These are phyloP conservation scores for Mechanitis messenoides DNA, from an alignment of 2,888 invertebrate species.

Conservation along the genomic window DNA sequence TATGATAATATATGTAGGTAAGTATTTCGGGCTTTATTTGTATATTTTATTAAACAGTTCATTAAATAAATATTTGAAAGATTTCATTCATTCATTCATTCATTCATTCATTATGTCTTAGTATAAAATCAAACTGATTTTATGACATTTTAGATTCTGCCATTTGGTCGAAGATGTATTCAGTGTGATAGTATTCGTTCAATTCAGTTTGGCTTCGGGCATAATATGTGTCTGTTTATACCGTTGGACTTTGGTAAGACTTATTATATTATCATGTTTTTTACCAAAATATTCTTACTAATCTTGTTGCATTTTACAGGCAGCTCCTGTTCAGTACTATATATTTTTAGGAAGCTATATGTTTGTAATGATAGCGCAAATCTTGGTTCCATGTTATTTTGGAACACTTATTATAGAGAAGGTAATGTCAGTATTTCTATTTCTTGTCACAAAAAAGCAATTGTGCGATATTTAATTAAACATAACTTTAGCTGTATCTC, in stretches of 20 bases:
- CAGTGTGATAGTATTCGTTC: conserved; percentile 46
- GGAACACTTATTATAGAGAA: conserved; percentile 51
- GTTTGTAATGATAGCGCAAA: conserved; percentile 46
- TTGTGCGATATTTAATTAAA: too few species aligned
- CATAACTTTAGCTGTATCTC: too few species aligned
- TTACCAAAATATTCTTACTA: background rate
- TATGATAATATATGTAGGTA: conserved; percentile 46
- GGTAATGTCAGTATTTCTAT: conserved; percentile 32
- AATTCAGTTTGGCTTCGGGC: conserved; percentile 51
- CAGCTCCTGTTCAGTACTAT: conserved; percentile 44
- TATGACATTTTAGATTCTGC: conserved; percentile 45
- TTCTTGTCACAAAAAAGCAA: too few species aligned
- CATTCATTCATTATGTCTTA: too few species aligned
- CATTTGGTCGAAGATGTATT: conserved; percentile 46
- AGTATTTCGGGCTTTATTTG: conserved; percentile 24
- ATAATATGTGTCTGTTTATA: conserved; percentile 56
- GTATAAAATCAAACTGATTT: background rate
- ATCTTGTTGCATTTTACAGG: conserved; percentile 33
- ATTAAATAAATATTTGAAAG: too few species aligned
- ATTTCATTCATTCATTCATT: too few species aligned
- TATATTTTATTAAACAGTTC: too few species aligned
- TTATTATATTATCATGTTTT: background rate
- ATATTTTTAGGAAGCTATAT: conserved; percentile 52
- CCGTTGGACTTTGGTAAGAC: conserved; percentile 54
- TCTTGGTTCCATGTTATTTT: conserved; percentile 56